Evolutionary conservation across 2,797 vertebrate species (phyloP).

Genomic region (Rhodeus uyekii): DNA sequence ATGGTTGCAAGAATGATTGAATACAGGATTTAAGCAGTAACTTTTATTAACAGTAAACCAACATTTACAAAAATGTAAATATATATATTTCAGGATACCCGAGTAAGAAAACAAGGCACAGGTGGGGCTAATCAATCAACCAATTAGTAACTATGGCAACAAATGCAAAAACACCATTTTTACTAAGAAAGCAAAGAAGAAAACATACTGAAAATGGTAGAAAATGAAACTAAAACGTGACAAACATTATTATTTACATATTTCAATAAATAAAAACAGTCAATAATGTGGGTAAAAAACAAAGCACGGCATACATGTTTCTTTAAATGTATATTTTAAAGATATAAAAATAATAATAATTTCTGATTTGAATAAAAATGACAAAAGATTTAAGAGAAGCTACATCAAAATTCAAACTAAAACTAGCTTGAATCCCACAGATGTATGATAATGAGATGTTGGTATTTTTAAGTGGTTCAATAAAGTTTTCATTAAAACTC

Average conservation of each 20-base stretch:
- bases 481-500: conserved; percentile 40
- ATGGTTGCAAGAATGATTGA: too few relatives aligned
- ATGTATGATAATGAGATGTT: conserved; percentile 27
- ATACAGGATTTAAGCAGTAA: too few relatives aligned
- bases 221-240: not conserved
- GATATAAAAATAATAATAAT: not conserved
- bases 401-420: not conserved
- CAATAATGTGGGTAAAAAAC: not conserved
- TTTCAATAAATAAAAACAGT: not conserved
- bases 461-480: conserved; percentile 28
- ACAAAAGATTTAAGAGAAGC: not conserved
- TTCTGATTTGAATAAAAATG: not conserved
- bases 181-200: not conserved
- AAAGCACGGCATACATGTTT: not conserved
- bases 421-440: not conserved
- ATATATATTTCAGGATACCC: not conserved
- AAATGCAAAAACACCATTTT: not conserved
- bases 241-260: not conserved
- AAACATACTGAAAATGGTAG: not conserved
- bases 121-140: not conserved
- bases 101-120: not conserved
- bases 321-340: not conserved
- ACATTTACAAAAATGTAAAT: too few relatives aligned
- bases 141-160: not conserved
- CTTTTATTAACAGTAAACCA: too few relatives aligned